Conservation (phyloP, 2,113 vertebrate species). For the Xiphias gladius region DNA sequence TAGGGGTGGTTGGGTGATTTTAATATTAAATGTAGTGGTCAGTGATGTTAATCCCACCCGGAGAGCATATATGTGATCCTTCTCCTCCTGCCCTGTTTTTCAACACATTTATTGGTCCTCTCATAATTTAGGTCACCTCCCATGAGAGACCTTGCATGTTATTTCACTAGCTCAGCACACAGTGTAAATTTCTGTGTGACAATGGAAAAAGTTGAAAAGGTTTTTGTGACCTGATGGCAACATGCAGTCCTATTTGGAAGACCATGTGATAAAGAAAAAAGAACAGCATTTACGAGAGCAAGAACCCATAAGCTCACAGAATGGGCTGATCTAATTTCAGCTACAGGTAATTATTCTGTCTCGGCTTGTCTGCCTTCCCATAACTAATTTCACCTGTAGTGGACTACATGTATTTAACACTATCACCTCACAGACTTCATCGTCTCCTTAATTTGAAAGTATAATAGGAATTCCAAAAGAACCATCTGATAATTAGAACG, state of each 20-base stretch:
- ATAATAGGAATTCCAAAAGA: not conserved
- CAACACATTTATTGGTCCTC: constrained; percentile 1
- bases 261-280: constrained; percentile 7
- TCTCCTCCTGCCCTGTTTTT: constrained; percentile 4
- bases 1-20: constrained; percentile 23
- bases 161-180: constrained; percentile 33
- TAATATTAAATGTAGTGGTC: constrained; percentile 49
- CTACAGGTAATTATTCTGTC: constrained; percentile 45
- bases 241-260: not conserved
- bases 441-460: not conserved
- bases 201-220: not conserved
- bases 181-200: constrained; percentile 4
- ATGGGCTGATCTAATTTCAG: constrained; percentile 48
- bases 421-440: not conserved
- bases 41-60: constrained; percentile 43
- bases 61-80: constrained; percentile 16
- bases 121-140: constrained; percentile 25
- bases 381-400: constrained; percentile 23
- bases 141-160: constrained; percentile 19
- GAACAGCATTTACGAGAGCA: constrained; percentile 30
- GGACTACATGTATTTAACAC: constrained; percentile 32
- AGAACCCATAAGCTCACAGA: constrained; percentile 11
- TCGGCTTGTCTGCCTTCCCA: not conserved
- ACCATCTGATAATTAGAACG: not conserved
- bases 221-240: constrained; percentile 5